A percentile compares a stretch with the other conserved stretches of the same genome.
phyloP scores from a whole-genome alignment of 2,797 vertebrate genomes.

The Pelobates cultripes region DNA sequence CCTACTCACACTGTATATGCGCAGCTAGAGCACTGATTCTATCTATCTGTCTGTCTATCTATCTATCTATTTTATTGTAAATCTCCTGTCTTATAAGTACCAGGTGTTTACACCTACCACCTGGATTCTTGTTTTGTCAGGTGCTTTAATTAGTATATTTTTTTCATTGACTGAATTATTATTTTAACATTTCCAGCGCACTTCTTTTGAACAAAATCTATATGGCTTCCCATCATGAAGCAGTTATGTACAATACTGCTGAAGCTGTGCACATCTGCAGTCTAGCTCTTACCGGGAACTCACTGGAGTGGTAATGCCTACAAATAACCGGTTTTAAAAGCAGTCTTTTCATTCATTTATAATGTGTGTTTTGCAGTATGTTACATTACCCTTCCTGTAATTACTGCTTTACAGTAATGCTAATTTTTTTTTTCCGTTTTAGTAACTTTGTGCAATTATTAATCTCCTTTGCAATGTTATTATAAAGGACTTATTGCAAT shows the following conservation, averaged over 20 bases:
- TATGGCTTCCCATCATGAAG: background rate
- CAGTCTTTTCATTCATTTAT: background rate
- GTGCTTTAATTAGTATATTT: constrained; percentile 4
- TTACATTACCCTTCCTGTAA: background rate
- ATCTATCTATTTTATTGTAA: background rate
- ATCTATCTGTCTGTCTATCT: too few species aligned
- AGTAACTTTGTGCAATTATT: too few species aligned
- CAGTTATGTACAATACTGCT: background rate
- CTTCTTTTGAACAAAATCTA: background rate
- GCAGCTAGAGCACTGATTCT: too few species aligned
- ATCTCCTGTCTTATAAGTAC: background rate
- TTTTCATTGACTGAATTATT: background rate
- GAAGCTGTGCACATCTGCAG: background rate
- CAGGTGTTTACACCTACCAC: constrained; percentile 17
- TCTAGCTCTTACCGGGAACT: background rate
- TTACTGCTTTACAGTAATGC: too few species aligned
- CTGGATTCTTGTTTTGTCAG: background rate
- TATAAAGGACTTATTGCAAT: too few species aligned
- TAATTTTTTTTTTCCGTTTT: too few species aligned
- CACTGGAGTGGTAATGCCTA: background rate
- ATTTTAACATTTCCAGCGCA: constrained; percentile 7
- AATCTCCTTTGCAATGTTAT: too few species aligned
- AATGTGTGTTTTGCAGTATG: background rate
- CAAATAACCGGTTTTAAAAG: background rate
- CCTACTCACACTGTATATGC: too few species aligned